Evolutionary conservation across 2,797 vertebrate species (phyloP).

Genomic region (Mus minutoides): DNA sequence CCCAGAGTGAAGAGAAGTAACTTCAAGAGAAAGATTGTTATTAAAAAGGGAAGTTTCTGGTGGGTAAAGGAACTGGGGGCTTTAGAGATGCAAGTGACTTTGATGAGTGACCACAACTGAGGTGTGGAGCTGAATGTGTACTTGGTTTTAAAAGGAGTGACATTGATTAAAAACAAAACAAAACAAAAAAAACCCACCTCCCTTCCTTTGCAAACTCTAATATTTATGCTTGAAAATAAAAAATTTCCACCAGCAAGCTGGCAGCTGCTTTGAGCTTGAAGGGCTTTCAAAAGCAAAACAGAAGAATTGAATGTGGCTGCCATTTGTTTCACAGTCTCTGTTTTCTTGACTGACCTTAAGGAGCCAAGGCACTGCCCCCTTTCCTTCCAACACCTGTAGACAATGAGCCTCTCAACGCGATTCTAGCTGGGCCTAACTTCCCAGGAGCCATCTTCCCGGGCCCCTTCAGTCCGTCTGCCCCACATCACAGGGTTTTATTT

Average conservation of each 20-base stretch:
- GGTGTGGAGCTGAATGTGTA: neutral
- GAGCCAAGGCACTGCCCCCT: neutral
- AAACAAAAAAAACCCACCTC: no score
- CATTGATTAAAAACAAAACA: no score
- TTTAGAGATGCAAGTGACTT: slow-evolving; percentile 31
- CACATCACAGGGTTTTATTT: slow-evolving; percentile 34
- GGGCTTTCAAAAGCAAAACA: slow-evolving; percentile 59
- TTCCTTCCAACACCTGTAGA: slow-evolving; percentile 44
- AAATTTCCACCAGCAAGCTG: slow-evolving; percentile 43
- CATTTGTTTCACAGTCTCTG: slow-evolving; percentile 19
- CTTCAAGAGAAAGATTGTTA: slow-evolving; percentile 33
- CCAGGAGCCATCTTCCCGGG: neutral
- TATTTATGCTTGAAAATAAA: slow-evolving; percentile 57
- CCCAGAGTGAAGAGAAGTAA: neutral
- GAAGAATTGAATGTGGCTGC: slow-evolving; percentile 31
- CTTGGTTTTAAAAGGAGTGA: slow-evolving; percentile 50
- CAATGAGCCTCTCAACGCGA: neutral
- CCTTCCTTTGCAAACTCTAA: slow-evolving; percentile 53
- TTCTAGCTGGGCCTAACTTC: neutral
- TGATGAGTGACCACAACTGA: slow-evolving; percentile 17
- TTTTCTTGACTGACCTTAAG: slow-evolving; percentile 41
- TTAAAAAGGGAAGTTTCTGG: slow-evolving; percentile 2
- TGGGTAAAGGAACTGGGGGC: neutral
- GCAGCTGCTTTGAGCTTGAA: slow-evolving; percentile 34
- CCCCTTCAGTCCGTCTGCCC: slow-evolving; percentile 4